These are phyloP conservation scores for Peromyscus leucopus DNA, from an alignment of 2,113 vertebrate species.

Conservation along the genomic window DNA sequence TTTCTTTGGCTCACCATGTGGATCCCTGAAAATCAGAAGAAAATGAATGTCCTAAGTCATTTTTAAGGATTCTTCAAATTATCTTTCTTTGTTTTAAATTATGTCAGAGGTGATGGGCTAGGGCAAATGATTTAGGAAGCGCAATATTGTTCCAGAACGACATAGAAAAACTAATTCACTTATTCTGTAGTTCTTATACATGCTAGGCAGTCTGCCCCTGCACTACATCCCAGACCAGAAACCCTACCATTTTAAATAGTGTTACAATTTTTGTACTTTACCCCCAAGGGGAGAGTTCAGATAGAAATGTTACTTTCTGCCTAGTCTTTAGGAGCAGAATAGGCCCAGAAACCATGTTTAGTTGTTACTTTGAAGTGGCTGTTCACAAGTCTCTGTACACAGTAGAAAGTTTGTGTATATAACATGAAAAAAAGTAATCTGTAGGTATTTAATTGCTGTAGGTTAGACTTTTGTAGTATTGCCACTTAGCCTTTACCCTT, in stretches of 20 bases:
- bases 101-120: neutral
- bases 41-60: conserved; percentile 6
- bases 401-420: neutral
- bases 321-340: neutral
- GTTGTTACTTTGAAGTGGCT: neutral
- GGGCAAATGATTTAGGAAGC: neutral
- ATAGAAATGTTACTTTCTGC: neutral
- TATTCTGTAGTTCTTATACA: neutral
- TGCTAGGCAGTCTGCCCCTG: neutral
- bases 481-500: neutral
- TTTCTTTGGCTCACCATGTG: neutral
- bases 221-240: neutral
- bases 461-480: neutral
- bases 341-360: neutral
- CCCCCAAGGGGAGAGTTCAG: neutral
- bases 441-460: neutral
- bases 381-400: neutral
- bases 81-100: conserved; percentile 14
- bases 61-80: neutral
- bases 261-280: neutral
- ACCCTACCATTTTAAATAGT: neutral
- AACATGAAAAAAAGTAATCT: neutral
- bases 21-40: neutral
- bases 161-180: neutral
- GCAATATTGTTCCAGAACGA: conserved; percentile 24